Evolutionary conservation across 2,888 invertebrate species (phyloP), one percentile per base, ranked within the genome.

Genomic region (Ethmia dodecea): DNA sequence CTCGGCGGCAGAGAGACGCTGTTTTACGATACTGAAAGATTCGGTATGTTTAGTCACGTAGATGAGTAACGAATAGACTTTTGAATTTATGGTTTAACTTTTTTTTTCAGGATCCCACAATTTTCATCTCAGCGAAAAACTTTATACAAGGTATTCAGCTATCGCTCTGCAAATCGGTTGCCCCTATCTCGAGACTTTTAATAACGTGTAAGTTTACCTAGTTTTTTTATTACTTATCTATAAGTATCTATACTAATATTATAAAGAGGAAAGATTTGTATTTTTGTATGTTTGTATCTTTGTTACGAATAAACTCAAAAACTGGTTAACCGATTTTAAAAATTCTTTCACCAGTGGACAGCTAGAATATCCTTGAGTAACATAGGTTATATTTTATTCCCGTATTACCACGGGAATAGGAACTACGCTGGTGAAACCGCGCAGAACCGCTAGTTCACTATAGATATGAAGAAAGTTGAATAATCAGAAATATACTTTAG

Each of bases 101-200:
- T 28, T 33, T 13, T 12, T 73, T 74, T 35, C 63, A 91, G 91
- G 91, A 6, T 79, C 89, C 0, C 87, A 88, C 49, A 88, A 91
- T 69, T 92, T 93, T 65, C 93, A 93, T 72, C 67, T 93, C 31
- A 93, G 93, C 52, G 92, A 93, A 59, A 93, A 93, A 66, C 74
- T 93, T 6, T 92, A 92, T 50, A 93, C 93, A 0, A 88, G 93
- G 26, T 93, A 93, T 62, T 93, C 93, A 0, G 93, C 93, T 0
- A 92, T 93, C 26, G 93, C 93, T 0, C 78, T 93, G 35, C 93
- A 93, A 79, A 88, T 91, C 31, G 93, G 93, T 9, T 93, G 93
- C 54, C 93, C 93, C 1, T 93, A 90, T 58, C 77, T 92, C 24
- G 91, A 92, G 53, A 92, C 92, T 43, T 88, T 93, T 35, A 93